Conservation (phyloP, 2,888 invertebrate genomes). For the Parthenolecanium corni region DNA sequence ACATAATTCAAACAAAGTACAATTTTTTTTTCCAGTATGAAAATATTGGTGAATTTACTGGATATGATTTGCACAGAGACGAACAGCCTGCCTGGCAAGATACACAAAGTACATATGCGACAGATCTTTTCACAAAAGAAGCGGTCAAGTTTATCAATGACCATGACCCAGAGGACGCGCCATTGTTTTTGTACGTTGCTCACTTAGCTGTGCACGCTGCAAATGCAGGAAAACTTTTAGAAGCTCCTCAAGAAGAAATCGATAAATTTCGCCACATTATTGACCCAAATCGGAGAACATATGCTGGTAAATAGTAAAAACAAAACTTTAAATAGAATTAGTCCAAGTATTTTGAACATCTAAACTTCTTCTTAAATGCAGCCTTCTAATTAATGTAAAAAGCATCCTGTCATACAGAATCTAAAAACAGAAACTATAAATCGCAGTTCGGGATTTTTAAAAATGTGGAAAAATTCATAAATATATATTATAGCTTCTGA, state of each 20-base stretch:
- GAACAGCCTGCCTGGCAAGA: constrained; percentile 37
- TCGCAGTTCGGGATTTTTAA: too few relatives aligned
- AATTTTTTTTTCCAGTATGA: constrained; percentile 32
- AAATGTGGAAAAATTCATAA: too few relatives aligned
- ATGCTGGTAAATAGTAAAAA: constrained; percentile 50
- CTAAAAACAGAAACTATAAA: too few relatives aligned
- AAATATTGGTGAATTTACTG: constrained; percentile 35
- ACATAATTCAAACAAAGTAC: too few relatives aligned
- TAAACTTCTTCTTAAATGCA: neutral
- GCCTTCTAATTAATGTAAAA: neutral
- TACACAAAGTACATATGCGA: constrained; percentile 41
- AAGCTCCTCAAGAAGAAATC: constrained; percentile 52
- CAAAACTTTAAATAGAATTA: neutral
- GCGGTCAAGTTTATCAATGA: constrained; percentile 41
- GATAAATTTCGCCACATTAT: constrained; percentile 56
- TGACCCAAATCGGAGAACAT: constrained; percentile 54
- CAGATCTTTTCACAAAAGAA: constrained; percentile 42
- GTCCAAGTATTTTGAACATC: neutral
- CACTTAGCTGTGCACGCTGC: constrained; percentile 46
- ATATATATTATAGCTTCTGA: too few relatives aligned
- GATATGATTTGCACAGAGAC: constrained; percentile 41
- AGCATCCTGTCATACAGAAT: too few relatives aligned
- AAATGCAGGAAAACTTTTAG: constrained; percentile 37
- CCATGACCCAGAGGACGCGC: constrained; percentile 36
- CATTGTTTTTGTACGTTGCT: constrained; percentile 46